Conservation (phyloP, 2,888 invertebrate species). For the Pyralis farinalis region DNA sequence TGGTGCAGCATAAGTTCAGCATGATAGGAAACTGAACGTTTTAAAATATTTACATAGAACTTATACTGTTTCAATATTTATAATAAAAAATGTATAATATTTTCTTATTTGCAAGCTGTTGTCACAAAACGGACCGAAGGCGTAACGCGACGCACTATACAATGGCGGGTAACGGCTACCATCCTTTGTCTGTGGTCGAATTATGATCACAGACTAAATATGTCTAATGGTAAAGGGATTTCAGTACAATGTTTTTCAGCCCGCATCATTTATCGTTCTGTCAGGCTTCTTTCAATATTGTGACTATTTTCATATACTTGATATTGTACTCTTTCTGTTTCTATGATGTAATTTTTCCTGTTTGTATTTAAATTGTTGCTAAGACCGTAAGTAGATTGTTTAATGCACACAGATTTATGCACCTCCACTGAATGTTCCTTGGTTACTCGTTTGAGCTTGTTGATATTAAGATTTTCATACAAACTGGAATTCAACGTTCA, state of each 20-base stretch:
- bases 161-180: conserved; percentile 60
- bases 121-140: conserved; percentile 51
- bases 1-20: conserved; percentile 17
- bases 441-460: too few relatives aligned
- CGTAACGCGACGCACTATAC: conserved; percentile 62
- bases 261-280: conserved; percentile 13
- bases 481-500: conserved; percentile 1
- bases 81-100: conserved; percentile 28
- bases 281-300: conserved; percentile 6
- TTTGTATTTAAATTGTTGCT: conserved; percentile 1
- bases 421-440: background rate
- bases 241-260: conserved; percentile 23
- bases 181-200: conserved; percentile 57
- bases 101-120: conserved; percentile 71
- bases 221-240: conserved; percentile 48
- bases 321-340: background rate
- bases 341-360: conserved; percentile 4
- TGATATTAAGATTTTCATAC: background rate
- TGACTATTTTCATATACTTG: conserved; percentile 1
- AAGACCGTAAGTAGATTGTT: conserved; percentile 4
- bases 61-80: conserved; percentile 16
- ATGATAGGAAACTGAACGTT: background rate
- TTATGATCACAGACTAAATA: conserved; percentile 47
- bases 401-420: conserved; percentile 1
- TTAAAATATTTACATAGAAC: background rate